A percentile compares a stretch with the other conserved stretches of the same genome.
Conservation (phyloP, 1,140 invertebrate species). For the Plectrocnemia conspersa region DNA sequence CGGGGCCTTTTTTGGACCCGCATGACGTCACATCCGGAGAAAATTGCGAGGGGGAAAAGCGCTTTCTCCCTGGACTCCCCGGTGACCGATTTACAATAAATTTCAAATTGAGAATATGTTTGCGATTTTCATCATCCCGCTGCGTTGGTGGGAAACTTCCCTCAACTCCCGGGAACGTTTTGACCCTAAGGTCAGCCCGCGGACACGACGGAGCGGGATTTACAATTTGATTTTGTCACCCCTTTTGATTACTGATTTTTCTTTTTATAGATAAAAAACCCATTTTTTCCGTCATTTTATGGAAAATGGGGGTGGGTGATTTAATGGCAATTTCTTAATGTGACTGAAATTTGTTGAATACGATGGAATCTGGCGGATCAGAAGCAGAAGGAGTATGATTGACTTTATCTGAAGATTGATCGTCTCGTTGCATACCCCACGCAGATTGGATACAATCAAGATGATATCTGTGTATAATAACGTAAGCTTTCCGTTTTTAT, state of each 20-base stretch:
- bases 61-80: constrained; percentile 27
- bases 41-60: constrained; percentile 33
- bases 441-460: too few relatives aligned
- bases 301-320: too few relatives aligned
- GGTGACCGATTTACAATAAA: constrained; percentile 37
- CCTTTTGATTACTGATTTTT: not conserved
- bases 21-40: constrained; percentile 34
- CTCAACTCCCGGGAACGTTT: not conserved
- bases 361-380: too few relatives aligned
- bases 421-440: not conserved
- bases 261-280: too few relatives aligned
- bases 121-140: constrained; percentile 36
- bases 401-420: constrained; percentile 14
- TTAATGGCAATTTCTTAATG: too few relatives aligned
- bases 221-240: constrained; percentile 34
- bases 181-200: not conserved
- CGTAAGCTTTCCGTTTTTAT: too few relatives aligned
- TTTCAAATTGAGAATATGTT: constrained; percentile 38
- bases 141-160: constrained; percentile 26
- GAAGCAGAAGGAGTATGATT: constrained; percentile 4
- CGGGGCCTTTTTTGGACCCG: not conserved
- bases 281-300: too few relatives aligned
- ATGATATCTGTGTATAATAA: too few relatives aligned
- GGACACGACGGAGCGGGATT: constrained; percentile 27
- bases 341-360: too few relatives aligned